These are phyloP conservation scores for Salvator merianae DNA, from an alignment of 2,113 vertebrate genomes.

Conservation along the genomic window DNA sequence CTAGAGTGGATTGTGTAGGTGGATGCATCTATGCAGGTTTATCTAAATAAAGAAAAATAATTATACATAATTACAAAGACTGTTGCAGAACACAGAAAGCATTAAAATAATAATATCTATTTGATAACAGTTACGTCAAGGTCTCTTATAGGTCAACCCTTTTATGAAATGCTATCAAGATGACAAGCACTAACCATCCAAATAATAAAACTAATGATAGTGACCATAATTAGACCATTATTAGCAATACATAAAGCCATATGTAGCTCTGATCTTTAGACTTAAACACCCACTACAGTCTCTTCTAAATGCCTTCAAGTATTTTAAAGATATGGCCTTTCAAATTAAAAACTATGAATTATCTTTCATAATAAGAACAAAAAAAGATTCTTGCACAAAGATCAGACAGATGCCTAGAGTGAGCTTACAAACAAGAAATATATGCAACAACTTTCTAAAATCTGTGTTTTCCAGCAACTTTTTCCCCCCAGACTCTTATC, in stretches of 20 bases:
- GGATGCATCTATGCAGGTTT: neutral
- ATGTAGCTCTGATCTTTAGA: neutral
- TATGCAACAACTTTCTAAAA: no score
- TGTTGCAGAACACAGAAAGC: neutral
- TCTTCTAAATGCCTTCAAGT: neutral
- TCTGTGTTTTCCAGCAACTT: no score
- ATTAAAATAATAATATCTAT: neutral
- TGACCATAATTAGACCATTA: neutral
- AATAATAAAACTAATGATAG: neutral
- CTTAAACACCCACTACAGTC: neutral
- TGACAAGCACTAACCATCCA: neutral
- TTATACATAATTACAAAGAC: neutral
- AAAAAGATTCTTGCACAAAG: neutral
- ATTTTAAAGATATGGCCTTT: neutral
- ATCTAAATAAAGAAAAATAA: constrained; percentile 4
- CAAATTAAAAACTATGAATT: neutral
- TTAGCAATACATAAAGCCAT: neutral
- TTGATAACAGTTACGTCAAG: neutral
- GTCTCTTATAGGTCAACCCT: neutral
- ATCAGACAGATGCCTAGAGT: neutral
- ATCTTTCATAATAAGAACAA: neutral
- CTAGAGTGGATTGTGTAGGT: neutral
- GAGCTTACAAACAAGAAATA: neutral
- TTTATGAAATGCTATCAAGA: neutral
- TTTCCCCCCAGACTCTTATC: neutral